These are phyloP conservation scores for Drosophila sechellia DNA, from an alignment of 1,140 invertebrate species.

Conservation along the genomic window DNA sequence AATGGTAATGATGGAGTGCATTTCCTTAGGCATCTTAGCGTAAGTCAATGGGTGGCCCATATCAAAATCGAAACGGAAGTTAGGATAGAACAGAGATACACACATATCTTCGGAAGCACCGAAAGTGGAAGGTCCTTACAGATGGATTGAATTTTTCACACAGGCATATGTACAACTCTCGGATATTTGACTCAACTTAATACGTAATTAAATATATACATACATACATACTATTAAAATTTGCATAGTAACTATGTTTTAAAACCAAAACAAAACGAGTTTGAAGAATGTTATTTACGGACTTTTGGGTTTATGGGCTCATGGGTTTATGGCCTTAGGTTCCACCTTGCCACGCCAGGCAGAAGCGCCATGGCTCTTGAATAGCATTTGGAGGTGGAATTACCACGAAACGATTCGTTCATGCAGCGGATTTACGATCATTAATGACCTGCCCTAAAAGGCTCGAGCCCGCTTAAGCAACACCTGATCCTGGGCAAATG, in stretches of 20 bases:
- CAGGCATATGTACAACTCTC: conserved; percentile 51
- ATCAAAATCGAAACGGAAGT: conserved; percentile 22
- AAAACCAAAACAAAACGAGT: conserved; percentile 33
- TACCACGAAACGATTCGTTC: conserved; percentile 69
- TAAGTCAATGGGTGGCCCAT: conserved; percentile 31
- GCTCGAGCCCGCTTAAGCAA: conserved; percentile 9
- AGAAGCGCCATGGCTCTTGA: conserved; percentile 34
- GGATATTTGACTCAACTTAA: conserved; percentile 66
- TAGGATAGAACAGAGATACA: conserved; percentile 24
- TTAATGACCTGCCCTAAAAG: conserved; percentile 76
- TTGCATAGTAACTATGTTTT: conserved; percentile 66
- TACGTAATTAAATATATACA: conserved; percentile 76
- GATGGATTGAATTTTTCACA: conserved; percentile 14
- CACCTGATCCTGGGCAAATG: conserved; percentile 58
- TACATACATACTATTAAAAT: conserved; percentile 47
- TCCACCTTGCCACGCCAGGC: conserved; percentile 18
- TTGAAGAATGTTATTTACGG: not conserved
- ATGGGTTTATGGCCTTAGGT: conserved; percentile 8
- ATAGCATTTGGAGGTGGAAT: conserved; percentile 54
- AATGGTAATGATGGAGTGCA: conserved; percentile 23
- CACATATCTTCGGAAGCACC: conserved; percentile 28
- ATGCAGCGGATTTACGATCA: conserved; percentile 60
- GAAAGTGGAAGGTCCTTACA: conserved; percentile 4
- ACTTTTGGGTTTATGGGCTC: not conserved
- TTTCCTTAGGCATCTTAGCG: conserved; percentile 45